Base-by-base conservation (phyloP, 2,113 vertebrate genomes). In the Lepus europaeus region DNA sequence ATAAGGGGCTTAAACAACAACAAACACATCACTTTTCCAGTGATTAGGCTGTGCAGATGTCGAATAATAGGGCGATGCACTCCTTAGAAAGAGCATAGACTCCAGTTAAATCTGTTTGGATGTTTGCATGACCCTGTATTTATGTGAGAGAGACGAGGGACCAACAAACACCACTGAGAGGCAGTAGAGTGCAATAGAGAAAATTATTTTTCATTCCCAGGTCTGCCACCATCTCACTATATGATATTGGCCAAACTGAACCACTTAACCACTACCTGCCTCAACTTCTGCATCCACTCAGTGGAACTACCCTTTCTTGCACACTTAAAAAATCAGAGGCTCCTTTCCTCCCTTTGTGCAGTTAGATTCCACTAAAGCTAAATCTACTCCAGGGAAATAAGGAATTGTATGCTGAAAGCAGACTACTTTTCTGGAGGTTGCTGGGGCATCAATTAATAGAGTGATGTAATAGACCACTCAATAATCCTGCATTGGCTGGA, bases 141-240 rank as follows among this genome's bases (percentile, higher is more conserved):
- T 68, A 61, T 51, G 49, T 87, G 51, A 64, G 31, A 91, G 69
- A 64, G 63, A 68, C 66, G 89, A 20, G 61, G 73, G 78, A 90
- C 56, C 27, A 13, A 4, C 51, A 20, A 13, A 39, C 6, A 53
- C 97, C 97, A 97, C 97, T 91, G 93, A 97, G 97, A 97, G 97
- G 97, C 97, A 97, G 97, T 87, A 96, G 84, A 89, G 91, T 49
- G 93, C 95, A 97, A 83, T 81, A 73, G 14, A 95, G 95, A 88
- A 95, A 22, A 39, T 39, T 25, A 33, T 85, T 77, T 27, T 97
- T 90, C 83, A 81, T 31, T 84, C 45, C 87, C 76, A n/a, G 56
- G 70, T 23, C 56, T 64, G 92, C 76, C 82, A 92, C 61, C 78
- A 68, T 31, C 63, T 89, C 78, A 89, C 61, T 13, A 70, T 1